These are phyloP conservation scores for Thyatira batis DNA, from an alignment of 2,888 invertebrate species.

Conservation along the genomic window DNA sequence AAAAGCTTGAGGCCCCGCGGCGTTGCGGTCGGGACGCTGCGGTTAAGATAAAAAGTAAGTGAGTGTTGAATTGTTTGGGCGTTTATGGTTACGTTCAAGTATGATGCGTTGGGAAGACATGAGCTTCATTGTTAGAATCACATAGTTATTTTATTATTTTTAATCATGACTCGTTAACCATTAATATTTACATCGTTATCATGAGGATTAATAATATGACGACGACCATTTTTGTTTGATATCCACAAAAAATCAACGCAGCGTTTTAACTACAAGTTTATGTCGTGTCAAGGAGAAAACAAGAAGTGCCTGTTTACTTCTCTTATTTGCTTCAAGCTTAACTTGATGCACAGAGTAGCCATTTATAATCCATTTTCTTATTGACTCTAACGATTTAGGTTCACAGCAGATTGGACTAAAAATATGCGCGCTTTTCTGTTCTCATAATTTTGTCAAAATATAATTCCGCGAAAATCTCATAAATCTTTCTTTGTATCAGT, in stretches of 20 bases:
- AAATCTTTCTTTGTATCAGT: constrained; percentile 56
- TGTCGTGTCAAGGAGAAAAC: not conserved
- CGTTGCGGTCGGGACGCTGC: constrained; percentile 26
- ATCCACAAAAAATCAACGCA: not conserved
- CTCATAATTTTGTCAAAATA: constrained; percentile 20
- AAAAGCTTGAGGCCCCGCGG: constrained; percentile 21
- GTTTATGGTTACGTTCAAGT: not conserved
- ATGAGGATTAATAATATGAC: too few relatives aligned
- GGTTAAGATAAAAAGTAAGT: constrained; percentile 9
- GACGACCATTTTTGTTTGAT: too few relatives aligned
- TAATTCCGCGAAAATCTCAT: constrained; percentile 53
- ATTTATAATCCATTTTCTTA: constrained; percentile 39
- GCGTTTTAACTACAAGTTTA: not conserved
- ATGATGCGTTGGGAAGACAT: too few relatives aligned
- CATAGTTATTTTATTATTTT: not conserved
- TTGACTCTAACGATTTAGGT: constrained; percentile 37
- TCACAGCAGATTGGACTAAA: constrained; percentile 7
- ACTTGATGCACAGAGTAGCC: constrained; percentile 13
- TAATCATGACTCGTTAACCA: not conserved
- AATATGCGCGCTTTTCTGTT: not conserved
- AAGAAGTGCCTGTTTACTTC: not conserved
- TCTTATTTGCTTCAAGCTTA: not conserved
- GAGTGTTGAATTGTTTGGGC: not conserved
- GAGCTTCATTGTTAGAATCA: too few relatives aligned
- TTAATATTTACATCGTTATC: too few relatives aligned